phyloP scores from a whole-genome alignment of 2,888 invertebrate species.

The Tipula unca region DNA sequence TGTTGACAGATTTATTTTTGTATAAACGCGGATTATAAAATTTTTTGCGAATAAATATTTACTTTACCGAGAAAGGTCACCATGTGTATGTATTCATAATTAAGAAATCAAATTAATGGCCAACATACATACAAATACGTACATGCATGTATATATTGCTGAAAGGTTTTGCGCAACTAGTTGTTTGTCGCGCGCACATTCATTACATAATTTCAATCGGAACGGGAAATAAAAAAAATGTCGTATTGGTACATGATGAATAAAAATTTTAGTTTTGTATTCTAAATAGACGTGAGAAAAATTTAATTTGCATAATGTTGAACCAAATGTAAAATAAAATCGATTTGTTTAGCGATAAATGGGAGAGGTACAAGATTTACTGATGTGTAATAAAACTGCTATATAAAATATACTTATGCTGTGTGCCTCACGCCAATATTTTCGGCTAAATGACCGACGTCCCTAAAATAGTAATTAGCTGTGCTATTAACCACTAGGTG shows the following conservation, averaged over 20 bases:
- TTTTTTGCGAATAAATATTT: neutral
- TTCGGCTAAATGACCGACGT: too few species aligned
- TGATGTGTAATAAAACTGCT: too few species aligned
- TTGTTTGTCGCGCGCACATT: too few species aligned
- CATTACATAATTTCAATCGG: neutral
- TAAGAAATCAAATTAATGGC: neutral
- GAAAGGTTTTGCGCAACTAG: neutral
- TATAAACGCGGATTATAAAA: neutral
- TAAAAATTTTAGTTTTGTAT: neutral
- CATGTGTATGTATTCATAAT: neutral
- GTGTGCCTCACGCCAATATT: too few species aligned
- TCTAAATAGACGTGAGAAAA: neutral
- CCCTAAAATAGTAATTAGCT: too few species aligned
- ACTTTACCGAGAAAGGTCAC: neutral
- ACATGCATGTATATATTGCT: neutral
- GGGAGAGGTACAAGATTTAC: too few species aligned
- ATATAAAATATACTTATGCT: too few species aligned
- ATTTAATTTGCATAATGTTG: neutral
- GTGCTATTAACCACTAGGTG: too few species aligned
- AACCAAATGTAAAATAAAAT: too few species aligned
- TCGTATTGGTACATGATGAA: neutral
- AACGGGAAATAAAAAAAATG: neutral
- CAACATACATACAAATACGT: neutral
- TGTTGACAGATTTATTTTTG: too few species aligned
- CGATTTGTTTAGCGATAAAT: too few species aligned